Evolutionary conservation across 2,888 invertebrate genomes (phyloP), one percentile per base, ranked within the genome.

Genomic region (Toxonevra muliebris): DNA sequence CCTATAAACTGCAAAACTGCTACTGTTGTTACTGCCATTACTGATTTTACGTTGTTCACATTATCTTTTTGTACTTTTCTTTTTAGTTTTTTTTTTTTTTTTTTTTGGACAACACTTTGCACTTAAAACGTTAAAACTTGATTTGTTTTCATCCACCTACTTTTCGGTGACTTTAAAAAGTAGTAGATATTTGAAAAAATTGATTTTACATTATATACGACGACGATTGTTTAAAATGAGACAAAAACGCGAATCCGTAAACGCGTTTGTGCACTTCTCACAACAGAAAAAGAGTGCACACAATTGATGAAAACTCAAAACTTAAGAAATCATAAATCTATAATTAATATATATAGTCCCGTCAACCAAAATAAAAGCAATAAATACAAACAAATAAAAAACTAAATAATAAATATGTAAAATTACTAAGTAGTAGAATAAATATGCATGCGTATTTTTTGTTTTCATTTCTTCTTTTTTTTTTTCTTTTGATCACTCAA

Each of bases 341-440:
- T 30, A 30, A 30, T 30, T 30, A 30, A 30, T 30, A 7, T 76
- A 79, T 75, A 82, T 80, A 82, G 84, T 84, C 84, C 84, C 84
- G 84, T 85, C 84, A 84, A 85, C 84, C 84, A 85, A 84, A 84
- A 79, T 77, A 61, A 76, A 80, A 79, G 79, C 80, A 81, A 77
- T 76, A 78, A 74, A 66, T 74, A 74, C 71, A 70, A 71, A 71
- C 48, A 60, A 62, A 69, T 61, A 68, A 70, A n/a, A 63, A 61
- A 60, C 61, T 68, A 69, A 72, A 70, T 57, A 62, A 59, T 53
- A 43, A 66, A 66, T 48, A 15, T 15, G 20, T 52, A 64, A 11
- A 12, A 50, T 52, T 71, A 71, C 53, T 65, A 70, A 61, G 66
- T 68, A 71, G 30, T 30, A 30, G 30, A 30, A 70, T 59, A 67